Base-by-base conservation (phyloP, 2,888 invertebrate species). In the Leucophora obtusa region DNA sequence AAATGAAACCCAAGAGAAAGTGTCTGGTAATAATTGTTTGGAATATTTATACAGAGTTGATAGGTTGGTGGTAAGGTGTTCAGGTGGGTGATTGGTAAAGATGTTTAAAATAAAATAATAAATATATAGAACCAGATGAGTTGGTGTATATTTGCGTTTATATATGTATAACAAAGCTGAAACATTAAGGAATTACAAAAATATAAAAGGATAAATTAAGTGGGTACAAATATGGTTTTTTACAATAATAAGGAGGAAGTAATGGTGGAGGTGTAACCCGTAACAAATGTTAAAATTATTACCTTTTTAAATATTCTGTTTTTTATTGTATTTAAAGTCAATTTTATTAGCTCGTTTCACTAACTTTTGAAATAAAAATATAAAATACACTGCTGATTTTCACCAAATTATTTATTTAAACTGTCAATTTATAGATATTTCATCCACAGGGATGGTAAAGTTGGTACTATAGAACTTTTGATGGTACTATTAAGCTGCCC, bases 1-100 rank as follows among this genome's bases (percentile, higher is more conserved):
- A 51, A 9, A 51, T 6, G 56, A 50, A 60, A 38, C 28, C 14
- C 7, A 28, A 7, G 50, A 60, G 47, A 50, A 33, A 54, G 51
- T 51, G 38, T 18, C 35, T 53, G 21, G 43, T 11, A 62, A 28
- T 56, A 63, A 50, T 38, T 60, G 21, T 68, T 63, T 77, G 53
- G 65, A 59, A 21, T 58, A 35, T 59, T 71, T 70, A 11, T 65
- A 38, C 0, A 76, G 43, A 43, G n/a, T 74, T 62, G 56, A 50
- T 54, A 73, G 54, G 69, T 53, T 69, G 58, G 62, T 80, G 80
- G 68, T 62, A 66, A 76, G 76, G 58, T 65, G 53, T 72, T 72
- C 80, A 76, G 68, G 11, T 14, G 43, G 43, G 75, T 80, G 72
- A 69, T 66, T 59, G 63, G 47, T 65, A 73, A 15, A 72, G 71